Evolutionary conservation across 2,888 invertebrate genomes (phyloP), one percentile per base, ranked within the genome.

Genomic region (Hymenopus coronatus): DNA sequence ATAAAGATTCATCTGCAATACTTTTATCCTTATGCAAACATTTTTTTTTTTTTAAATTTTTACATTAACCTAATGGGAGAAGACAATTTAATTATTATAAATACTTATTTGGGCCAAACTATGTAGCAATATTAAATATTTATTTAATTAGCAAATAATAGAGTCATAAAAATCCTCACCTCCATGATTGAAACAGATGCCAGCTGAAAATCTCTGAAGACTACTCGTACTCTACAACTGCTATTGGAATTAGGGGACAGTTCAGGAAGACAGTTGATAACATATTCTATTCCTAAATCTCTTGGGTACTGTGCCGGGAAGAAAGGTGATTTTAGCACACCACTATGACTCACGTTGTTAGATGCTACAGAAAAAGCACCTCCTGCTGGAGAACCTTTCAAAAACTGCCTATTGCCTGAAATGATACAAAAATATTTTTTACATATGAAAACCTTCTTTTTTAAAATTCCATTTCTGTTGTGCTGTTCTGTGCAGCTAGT

Each of bases 201-300:
- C 90, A 96, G 92, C 91, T 96, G 95, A 92, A 96, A 96, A 92
- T 96, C 96, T 1, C 95, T 95, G 91, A 96, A 96, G 89, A 96
- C 94, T 84, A 96, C 92, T 88, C 95, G 94, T 46, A 96, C 95
- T 85, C 94, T 93, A 91, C 96, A 96, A 9, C 46, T 85, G 46
- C n/a, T 85, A 28, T 40, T 85, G n/a, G 12, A 20, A 54, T 94
- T 92, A 0, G 92, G 91, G 3, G 92, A 94, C 85, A 94, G 94
- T 9, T 90, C 89, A 8, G 91, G 93, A 70, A 94, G 94, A 91
- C 96, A 96, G 70, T 94, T 94, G 27, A 96, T 94, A 40, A 95
- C 93, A 91, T 96, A 95, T 91, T 96, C 96, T 89, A 95, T 94
- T 83, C 95, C 95, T 91, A 96, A 94, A 92, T 96, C 96, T 82